Evolutionary conservation across 1,140 invertebrate genomes (phyloP).

Genomic region (Parasteatoda tepidariorum): DNA sequence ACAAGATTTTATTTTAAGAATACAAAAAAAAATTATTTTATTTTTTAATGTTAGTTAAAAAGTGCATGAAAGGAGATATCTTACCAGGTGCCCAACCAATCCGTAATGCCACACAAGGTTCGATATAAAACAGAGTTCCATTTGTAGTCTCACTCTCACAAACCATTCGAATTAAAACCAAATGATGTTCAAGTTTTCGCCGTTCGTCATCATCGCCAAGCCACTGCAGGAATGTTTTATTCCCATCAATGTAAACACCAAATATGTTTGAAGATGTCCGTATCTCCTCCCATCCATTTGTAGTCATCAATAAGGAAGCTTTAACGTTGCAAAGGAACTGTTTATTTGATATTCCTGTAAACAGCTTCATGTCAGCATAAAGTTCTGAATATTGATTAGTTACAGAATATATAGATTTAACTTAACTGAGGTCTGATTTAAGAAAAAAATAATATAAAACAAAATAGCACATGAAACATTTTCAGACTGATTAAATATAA

Average conservation of each 20-base stretch:
- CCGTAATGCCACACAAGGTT: slow-evolving; percentile 84
- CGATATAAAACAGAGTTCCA: slow-evolving; percentile 67
- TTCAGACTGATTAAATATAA: no score
- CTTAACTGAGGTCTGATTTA: no score
- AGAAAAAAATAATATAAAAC: no score
- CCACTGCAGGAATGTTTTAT: slow-evolving; percentile 86
- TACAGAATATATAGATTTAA: no score
- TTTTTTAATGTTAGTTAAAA: no score
- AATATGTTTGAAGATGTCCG: slow-evolving; percentile 81
- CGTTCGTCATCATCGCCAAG: slow-evolving; percentile 80
- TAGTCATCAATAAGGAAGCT: slow-evolving; percentile 81
- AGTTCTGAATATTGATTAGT: neutral
- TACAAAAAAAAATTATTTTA: no score
- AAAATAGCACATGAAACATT: no score
- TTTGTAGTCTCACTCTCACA: slow-evolving; percentile 78
- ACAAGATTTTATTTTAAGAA: no score
- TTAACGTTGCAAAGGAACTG: slow-evolving; percentile 78
- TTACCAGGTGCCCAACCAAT: slow-evolving; percentile 86
- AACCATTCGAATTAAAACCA: slow-evolving; percentile 81
- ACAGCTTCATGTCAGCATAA: neutral
- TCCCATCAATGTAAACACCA: slow-evolving; percentile 81
- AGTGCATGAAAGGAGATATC: no score
- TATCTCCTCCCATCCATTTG: slow-evolving; percentile 76
- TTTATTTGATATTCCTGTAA: slow-evolving; percentile 31
- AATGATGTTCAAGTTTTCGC: slow-evolving; percentile 79